phyloP scores from a whole-genome alignment of 2,888 invertebrate species.

The Danaus chrysippus region DNA sequence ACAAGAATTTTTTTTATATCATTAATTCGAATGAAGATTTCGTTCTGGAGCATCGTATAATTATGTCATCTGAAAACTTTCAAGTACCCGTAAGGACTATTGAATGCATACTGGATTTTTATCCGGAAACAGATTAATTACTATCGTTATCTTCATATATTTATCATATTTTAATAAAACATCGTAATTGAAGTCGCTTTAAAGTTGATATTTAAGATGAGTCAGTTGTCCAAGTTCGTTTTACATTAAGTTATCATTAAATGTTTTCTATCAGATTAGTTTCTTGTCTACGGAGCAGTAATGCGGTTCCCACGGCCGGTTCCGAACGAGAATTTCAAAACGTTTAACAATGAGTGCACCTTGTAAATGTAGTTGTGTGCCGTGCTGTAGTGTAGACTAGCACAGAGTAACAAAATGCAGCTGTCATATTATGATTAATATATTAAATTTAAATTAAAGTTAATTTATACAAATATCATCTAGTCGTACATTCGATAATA shows the following conservation, averaged over 20 bases:
- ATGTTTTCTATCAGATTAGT: constrained; percentile 10
- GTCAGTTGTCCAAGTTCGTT: neutral
- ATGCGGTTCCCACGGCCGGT: constrained; percentile 65
- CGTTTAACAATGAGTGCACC: constrained; percentile 68
- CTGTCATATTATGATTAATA: constrained; percentile 1
- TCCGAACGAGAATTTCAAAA: constrained; percentile 67
- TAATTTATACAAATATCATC: neutral
- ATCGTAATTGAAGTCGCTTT: too few species aligned
- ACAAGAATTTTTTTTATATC: too few species aligned
- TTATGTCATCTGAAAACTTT: too few species aligned
- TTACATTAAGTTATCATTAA: constrained; percentile 4
- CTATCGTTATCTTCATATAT: too few species aligned
- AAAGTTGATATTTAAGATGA: too few species aligned
- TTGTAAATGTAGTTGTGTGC: constrained; percentile 45
- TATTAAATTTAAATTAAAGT: constrained; percentile 3
- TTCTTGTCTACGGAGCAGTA: constrained; percentile 30
- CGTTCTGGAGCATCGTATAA: too few species aligned
- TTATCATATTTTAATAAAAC: too few species aligned
- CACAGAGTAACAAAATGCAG: constrained; percentile 33
- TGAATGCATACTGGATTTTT: too few species aligned
- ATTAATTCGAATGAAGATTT: too few species aligned
- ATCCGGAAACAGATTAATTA: too few species aligned
- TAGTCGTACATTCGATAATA: too few species aligned
- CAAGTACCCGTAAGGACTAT: too few species aligned
- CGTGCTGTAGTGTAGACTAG: constrained; percentile 38